These are phyloP conservation scores for Charina bottae DNA, from an alignment of 2,113 vertebrate genomes.

Conservation along the genomic window DNA sequence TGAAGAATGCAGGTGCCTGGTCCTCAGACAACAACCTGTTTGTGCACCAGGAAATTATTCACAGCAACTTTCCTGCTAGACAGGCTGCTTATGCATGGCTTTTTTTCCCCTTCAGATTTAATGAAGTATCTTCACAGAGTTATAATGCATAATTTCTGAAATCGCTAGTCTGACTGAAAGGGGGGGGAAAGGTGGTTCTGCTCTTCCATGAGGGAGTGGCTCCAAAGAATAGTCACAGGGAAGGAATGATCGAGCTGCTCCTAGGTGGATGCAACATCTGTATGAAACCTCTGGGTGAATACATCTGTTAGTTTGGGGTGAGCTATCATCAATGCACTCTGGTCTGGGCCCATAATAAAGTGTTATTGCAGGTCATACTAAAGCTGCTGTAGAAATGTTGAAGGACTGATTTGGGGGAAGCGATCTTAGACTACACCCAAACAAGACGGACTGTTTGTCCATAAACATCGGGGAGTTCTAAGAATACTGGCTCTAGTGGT, in stretches of 20 bases:
- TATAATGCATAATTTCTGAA: not conserved
- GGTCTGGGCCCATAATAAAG: not conserved
- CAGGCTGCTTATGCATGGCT: too few relatives aligned
- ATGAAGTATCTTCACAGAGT: not conserved
- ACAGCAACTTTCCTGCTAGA: not conserved
- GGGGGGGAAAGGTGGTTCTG: not conserved
- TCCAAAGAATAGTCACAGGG: not conserved
- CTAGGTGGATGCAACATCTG: not conserved
- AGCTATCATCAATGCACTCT: not conserved
- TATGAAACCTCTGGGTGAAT: not conserved
- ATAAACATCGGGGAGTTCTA: not conserved
- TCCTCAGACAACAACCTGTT: not conserved
- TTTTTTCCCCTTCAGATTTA: not conserved
- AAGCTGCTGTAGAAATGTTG: not conserved
- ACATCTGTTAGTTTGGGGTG: not conserved
- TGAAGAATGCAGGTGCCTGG: not conserved
- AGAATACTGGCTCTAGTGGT: not conserved
- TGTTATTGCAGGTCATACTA: not conserved
- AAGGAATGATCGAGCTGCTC: not conserved
- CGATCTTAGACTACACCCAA: not conserved
- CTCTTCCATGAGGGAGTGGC: not conserved
- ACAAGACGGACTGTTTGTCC: not conserved
- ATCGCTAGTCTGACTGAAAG: not conserved
- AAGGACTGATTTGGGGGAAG: not conserved
- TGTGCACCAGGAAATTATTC: not conserved